Percentiles rank a stretch among this genome's conserved stretches.
Conservation (phyloP, 2,797 vertebrate genomes). For the Pelobates cultripes region DNA sequence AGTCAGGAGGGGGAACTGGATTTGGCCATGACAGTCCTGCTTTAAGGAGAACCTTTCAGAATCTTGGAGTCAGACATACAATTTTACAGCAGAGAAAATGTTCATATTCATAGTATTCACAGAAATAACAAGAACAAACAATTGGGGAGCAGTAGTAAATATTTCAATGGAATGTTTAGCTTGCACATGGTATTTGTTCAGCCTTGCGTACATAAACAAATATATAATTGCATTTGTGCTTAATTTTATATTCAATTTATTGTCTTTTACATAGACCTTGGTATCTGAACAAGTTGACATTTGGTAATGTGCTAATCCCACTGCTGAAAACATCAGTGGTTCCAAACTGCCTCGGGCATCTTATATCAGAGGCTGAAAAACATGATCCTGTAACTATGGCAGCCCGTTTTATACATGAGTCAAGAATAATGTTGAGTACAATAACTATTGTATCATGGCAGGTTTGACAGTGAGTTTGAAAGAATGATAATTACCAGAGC, state of each 20-base stretch:
- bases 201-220: too few species aligned
- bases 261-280: neutral
- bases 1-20: too few species aligned
- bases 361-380: neutral
- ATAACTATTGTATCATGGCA: neutral
- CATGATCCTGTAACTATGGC: constrained; percentile 3
- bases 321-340: neutral
- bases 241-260: neutral
- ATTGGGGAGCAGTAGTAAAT: too few species aligned
- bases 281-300: neutral
- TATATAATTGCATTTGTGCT: neutral
- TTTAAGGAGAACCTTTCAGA: too few species aligned
- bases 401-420: neutral
- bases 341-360: neutral
- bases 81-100: too few species aligned
- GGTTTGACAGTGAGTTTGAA: neutral
- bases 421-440: neutral
- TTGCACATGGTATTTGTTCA: too few species aligned
- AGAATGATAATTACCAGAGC: neutral
- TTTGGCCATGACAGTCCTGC: too few species aligned
- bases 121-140: too few species aligned
- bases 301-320: neutral
- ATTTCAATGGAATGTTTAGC: too few species aligned
- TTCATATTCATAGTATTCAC: too few species aligned
- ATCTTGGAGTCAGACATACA: too few species aligned